Evolutionary conservation across 2,888 invertebrate species (phyloP), one percentile per base, ranked within the genome.

Genomic region (Pollenia griseotomentosa): DNA sequence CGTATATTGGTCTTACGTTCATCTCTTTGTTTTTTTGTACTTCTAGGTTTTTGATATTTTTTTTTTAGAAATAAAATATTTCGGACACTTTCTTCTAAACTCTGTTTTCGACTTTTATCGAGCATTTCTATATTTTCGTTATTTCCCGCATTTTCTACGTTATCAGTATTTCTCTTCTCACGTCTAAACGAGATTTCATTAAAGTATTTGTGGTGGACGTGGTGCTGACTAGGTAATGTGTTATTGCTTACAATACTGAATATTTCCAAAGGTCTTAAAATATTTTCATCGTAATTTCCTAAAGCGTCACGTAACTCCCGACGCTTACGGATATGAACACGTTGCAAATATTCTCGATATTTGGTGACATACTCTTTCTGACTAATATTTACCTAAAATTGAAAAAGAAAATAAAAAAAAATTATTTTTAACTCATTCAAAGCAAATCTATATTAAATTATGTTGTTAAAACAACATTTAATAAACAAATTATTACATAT

Each of bases 381-480:
- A 90, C 95, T 96, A 89, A 96, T 94, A 93, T 96, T 96, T 90
- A 95, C 95, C 96, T 96, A 94, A 59, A 93, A 93, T 40, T 57
- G 65, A 11, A 46, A 66, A 40, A 55, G 59, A 59, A 12, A 23
- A 33, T 8, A 59, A n/a, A 44, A 40, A 53, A 55, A 51, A 1
- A 0, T 16, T 53, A 44, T 68, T 48, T 33, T 33, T 33, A 33
- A n/a, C 3, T 16, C 12, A 48, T 48, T 5, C 33, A 33, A 33
- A 33, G 33, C 33, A 33, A 6, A 3, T 23, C 11, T n/a, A 6
- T 33, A 33, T 33, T 6, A 33, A 33, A 33, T 33, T 33, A 6
- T 33, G 23, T 23, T 2, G 0, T 33, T 33, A 6, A 33, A 33
- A 33, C 33, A 33, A 33, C 1, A 33, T 33, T 33, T 6, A 33